Evolutionary conservation across 1,140 invertebrate species (phyloP).

Genomic region (Drosophila equinoxialis): DNA sequence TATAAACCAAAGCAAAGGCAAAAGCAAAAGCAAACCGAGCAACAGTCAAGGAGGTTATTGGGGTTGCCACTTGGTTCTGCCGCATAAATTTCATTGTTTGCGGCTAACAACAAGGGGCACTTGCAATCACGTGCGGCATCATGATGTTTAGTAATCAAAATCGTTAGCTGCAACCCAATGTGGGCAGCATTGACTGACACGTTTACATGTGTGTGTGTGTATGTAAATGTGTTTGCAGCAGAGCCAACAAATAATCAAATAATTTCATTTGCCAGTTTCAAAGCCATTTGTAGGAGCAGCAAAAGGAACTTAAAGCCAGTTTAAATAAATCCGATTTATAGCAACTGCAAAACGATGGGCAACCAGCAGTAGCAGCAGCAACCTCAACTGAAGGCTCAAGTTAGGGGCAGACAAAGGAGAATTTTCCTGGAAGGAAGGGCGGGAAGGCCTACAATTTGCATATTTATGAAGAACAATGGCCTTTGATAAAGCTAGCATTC

Average conservation of each 20-base stretch:
- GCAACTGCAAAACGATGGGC: conserved; percentile 29
- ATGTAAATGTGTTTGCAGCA: conserved; percentile 4
- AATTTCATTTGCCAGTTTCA: conserved; percentile 33
- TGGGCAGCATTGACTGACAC: neutral
- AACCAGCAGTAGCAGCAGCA: conserved; percentile 33
- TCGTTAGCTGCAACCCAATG: conserved; percentile 62
- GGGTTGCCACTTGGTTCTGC: conserved; percentile 39
- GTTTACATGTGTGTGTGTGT: neutral
- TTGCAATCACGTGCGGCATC: conserved; percentile 58
- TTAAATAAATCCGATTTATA: conserved; percentile 55
- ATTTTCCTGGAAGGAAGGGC: neutral
- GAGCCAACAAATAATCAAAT: conserved; percentile 66
- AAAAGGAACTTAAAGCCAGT: conserved; percentile 47
- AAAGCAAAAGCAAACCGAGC: conserved; percentile 33
- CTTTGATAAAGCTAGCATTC: conserved; percentile 49
- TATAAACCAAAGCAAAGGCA: conserved; percentile 9
- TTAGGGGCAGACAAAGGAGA: too few species aligned
- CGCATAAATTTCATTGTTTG: conserved; percentile 56
- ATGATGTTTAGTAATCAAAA: conserved; percentile 69
- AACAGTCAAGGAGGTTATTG: conserved; percentile 39
- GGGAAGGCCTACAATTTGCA: conserved; percentile 66
- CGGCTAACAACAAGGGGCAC: conserved; percentile 35
- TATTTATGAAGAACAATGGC: conserved; percentile 80
- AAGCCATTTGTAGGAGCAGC: conserved; percentile 16
- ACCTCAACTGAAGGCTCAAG: conserved; percentile 8